A percentile compares a stretch with the other conserved stretches of the same genome.
Conservation (phyloP, 53 echinoderm and acorn worm genomes). For the Holothuria leucospilota region DNA sequence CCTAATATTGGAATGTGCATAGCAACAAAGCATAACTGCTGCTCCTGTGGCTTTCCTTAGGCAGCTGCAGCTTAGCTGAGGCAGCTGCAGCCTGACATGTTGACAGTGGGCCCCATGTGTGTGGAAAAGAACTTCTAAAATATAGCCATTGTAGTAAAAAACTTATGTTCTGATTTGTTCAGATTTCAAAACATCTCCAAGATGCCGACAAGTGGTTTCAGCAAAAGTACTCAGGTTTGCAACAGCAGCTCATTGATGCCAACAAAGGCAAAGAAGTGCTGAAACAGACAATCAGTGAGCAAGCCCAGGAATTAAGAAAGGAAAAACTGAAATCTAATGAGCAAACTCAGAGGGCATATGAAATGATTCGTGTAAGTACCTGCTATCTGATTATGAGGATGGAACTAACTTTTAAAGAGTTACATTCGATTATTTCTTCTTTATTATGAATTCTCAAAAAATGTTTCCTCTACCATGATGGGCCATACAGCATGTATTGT, state of each 20-base stretch:
- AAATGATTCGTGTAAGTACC: constrained; percentile 77
- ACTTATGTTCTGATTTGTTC: too few relatives aligned
- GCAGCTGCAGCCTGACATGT: too few relatives aligned
- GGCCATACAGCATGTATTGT: too few relatives aligned
- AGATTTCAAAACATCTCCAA: constrained; percentile 83
- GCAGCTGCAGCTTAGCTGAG: too few relatives aligned
- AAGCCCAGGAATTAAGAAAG: constrained; percentile 63
- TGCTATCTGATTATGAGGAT: too few relatives aligned
- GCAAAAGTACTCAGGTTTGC: constrained; percentile 65
- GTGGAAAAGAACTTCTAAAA: too few relatives aligned
- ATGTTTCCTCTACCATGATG: too few relatives aligned
- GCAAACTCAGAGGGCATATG: constrained; percentile 74
- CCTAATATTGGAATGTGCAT: too few relatives aligned
- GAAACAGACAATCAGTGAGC: constrained; percentile 61
- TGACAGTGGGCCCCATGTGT: too few relatives aligned
- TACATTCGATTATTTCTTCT: background rate
- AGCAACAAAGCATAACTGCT: background rate
- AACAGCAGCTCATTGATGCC: constrained; percentile 66
- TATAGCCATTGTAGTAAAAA: too few relatives aligned
- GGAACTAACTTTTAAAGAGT: background rate
- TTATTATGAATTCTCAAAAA: too few relatives aligned
- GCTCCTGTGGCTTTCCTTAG: too few relatives aligned
- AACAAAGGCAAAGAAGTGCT: constrained; percentile 65
- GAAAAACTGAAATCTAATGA: constrained; percentile 67
- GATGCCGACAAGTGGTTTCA: constrained; percentile 91